A percentile compares a stretch with the other conserved stretches of the same genome.
Evolutionary conservation across 2,113 vertebrate species (phyloP).

Genomic region (Entomyzon cyanotis): DNA sequence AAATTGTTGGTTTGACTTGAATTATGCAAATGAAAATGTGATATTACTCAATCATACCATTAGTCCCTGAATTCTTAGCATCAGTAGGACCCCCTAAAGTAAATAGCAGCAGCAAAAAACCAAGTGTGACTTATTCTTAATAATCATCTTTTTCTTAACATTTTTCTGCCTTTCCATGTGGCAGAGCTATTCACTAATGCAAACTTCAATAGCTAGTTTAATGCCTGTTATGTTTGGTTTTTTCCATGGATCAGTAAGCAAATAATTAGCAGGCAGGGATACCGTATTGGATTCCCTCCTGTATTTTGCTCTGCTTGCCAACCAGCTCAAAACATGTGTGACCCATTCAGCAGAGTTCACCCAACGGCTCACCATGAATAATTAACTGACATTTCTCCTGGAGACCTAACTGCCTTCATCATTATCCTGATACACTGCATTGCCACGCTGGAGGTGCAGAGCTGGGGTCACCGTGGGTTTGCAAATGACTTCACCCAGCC

Average conservation of each 20-base stretch:
- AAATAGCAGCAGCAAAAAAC: neutral
- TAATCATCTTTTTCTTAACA: neutral
- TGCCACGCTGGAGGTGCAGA: neutral
- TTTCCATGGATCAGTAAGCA: neutral
- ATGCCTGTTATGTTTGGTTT: neutral
- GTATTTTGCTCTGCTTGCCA: neutral
- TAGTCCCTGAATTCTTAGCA: neutral
- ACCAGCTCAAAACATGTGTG: neutral
- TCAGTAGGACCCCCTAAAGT: neutral
- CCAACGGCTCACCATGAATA: conserved; percentile 1
- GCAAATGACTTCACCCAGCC: neutral
- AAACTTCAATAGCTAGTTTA: neutral
- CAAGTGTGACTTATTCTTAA: neutral
- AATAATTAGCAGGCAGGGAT: conserved; percentile 4
- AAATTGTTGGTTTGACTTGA: neutral
- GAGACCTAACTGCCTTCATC: neutral
- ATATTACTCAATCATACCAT: neutral
- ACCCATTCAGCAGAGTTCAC: neutral
- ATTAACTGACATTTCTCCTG: neutral
- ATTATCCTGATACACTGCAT: neutral
- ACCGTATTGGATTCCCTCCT: neutral
- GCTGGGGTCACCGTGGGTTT: fast-evolving
- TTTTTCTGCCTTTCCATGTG: neutral
- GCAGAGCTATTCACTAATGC: neutral
- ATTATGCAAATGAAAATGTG: neutral